phyloP scores from a whole-genome alignment of 2,888 invertebrate species.

The Andrena praecox region DNA sequence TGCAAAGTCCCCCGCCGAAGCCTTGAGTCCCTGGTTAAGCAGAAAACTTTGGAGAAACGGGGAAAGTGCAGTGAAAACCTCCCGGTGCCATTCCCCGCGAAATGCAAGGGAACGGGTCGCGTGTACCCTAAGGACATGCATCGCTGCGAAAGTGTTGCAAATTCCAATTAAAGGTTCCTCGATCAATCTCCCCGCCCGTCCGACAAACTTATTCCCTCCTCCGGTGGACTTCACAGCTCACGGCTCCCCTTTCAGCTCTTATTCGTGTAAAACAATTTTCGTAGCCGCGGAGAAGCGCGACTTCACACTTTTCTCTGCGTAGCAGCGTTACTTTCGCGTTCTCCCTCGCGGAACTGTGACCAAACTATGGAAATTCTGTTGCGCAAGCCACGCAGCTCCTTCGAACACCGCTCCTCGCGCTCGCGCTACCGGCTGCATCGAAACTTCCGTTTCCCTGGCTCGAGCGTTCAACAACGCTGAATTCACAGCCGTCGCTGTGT shows the following conservation, averaged over 20 bases:
- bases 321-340: constrained; percentile 15
- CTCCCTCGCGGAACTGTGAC: constrained; percentile 31
- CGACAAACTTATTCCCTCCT: not conserved
- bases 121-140: too few relatives aligned
- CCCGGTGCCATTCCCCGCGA: not conserved
- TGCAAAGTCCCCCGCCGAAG: constrained; percentile 15
- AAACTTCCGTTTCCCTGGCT: constrained; percentile 8
- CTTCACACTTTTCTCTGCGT: constrained; percentile 19
- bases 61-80: not conserved
- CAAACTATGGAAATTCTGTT: constrained; percentile 54
- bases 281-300: constrained; percentile 8
- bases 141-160: not conserved
- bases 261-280: not conserved
- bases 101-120: not conserved
- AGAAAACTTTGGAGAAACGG: constrained; percentile 3
- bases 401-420: not conserved
- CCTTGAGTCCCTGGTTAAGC: not conserved
- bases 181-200: not conserved
- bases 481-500: not conserved
- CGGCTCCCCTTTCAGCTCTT: not conserved
- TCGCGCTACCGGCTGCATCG: not conserved
- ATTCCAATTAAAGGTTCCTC: not conserved
- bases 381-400: constrained; percentile 27
- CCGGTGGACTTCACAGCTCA: not conserved
- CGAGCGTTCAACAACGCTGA: not conserved